Evolutionary conservation across 2,113 vertebrate genomes (phyloP).

Genomic region (Pseudorectes ferrugineus): DNA sequence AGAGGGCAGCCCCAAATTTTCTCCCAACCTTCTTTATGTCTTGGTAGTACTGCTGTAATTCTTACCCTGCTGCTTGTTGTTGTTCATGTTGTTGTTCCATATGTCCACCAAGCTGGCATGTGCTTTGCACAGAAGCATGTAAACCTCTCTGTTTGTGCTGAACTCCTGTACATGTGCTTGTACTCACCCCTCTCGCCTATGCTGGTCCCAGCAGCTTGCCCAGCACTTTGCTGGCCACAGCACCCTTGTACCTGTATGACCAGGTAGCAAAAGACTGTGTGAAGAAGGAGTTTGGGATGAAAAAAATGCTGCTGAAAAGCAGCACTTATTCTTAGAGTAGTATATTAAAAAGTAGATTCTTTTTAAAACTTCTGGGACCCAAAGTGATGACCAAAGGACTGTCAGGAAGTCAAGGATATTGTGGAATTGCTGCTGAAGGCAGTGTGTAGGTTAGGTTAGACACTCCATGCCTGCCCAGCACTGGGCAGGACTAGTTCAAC

Average conservation of each 20-base stretch:
- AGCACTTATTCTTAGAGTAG: background rate
- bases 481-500: background rate
- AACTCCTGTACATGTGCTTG: background rate
- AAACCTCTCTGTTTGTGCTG: background rate
- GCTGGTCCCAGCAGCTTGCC: background rate
- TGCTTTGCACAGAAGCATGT: background rate
- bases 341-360: background rate
- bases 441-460: rapidly evolving
- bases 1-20: slow-evolving; percentile 9
- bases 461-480: rapidly evolving
- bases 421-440: background rate
- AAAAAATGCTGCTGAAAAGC: background rate
- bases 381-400: background rate
- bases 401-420: background rate
- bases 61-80: background rate
- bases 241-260: rapidly evolving
- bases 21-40: background rate
- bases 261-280: background rate
- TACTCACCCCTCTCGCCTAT: background rate
- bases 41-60: slow-evolving; percentile 6
- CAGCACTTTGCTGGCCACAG: background rate
- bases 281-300: background rate
- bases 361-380: background rate
- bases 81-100: background rate
- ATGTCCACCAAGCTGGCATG: background rate